Percentiles rank a stretch among this genome's conserved stretches.
Conservation (phyloP, 1,140 invertebrate genomes). For the Philopotamus ludificatus region DNA sequence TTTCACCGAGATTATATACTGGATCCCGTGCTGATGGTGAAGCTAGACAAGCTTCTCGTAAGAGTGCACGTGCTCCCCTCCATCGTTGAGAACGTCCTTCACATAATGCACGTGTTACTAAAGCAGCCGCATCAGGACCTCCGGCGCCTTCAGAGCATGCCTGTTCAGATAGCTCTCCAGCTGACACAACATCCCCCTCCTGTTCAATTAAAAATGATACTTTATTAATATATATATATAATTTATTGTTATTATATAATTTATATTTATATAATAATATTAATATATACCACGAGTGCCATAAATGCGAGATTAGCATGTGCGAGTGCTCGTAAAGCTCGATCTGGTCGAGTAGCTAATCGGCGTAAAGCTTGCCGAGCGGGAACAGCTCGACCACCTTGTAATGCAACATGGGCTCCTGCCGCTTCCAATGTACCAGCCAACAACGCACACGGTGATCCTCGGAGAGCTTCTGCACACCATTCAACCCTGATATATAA, state of each 20-base stretch:
- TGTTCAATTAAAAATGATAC: conserved; percentile 4
- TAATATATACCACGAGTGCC: conserved; percentile 47
- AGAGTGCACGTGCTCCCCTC: conserved; percentile 25
- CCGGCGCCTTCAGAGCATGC: conserved; percentile 28
- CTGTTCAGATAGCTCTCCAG: conserved; percentile 22
- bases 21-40: conserved; percentile 27
- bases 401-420: conserved; percentile 48
- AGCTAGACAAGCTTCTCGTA: conserved; percentile 16
- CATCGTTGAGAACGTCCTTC: conserved; percentile 21
- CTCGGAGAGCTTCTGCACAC: conserved; percentile 53
- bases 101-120: conserved; percentile 34
- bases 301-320: conserved; percentile 52
- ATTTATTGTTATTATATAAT: background rate
- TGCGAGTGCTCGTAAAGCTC: conserved; percentile 47
- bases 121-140: conserved; percentile 24
- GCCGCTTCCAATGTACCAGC: conserved; percentile 51
- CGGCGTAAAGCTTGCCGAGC: conserved; percentile 46
- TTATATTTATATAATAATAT: background rate
- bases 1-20: conserved; percentile 33
- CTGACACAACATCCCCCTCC: conserved; percentile 32
- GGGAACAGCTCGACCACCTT: conserved; percentile 41
- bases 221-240: background rate
- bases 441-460: conserved; percentile 49
- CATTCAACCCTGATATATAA: conserved; percentile 45
- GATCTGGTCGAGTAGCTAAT: conserved; percentile 47